Conservation (phyloP, 2,888 invertebrate species). For the Phyllotreta cruciferae region DNA sequence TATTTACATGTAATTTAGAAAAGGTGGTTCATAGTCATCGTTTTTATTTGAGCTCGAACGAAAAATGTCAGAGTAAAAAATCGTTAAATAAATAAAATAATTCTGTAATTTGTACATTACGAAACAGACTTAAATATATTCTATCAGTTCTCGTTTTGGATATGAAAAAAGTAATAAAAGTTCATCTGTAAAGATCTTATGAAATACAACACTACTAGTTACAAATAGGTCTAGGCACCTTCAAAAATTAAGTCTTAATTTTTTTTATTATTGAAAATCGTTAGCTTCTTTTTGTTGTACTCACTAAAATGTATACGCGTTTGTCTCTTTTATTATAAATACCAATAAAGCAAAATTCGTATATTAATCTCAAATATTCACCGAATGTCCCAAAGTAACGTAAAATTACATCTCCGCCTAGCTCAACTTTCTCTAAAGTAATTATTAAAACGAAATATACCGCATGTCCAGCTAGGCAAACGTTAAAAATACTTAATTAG, state of each 20-base stretch:
- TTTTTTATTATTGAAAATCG: conserved; percentile 25
- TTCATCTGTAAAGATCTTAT: conserved; percentile 6
- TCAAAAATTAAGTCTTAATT: conserved; percentile 30
- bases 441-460: too few species aligned
- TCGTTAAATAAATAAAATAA: conserved; percentile 8
- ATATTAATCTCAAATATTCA: too few species aligned
- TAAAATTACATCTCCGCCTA: too few species aligned
- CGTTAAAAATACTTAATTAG: too few species aligned
- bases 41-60: conserved; percentile 4
- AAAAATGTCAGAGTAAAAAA: not conserved
- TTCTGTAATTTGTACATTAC: not conserved
- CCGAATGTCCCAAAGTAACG: too few species aligned
- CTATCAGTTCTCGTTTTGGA: conserved; percentile 7
- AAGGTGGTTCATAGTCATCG: conserved; percentile 6
- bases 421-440: too few species aligned
- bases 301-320: conserved; percentile 6
- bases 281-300: conserved; percentile 15
- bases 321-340: conserved; percentile 7
- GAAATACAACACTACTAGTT: conserved; percentile 18
- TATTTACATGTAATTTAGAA: conserved; percentile 11
- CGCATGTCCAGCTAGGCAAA: too few species aligned
- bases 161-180: conserved; percentile 4
- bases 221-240: conserved; percentile 30
- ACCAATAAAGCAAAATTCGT: conserved; percentile 11
- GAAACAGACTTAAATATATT: not conserved